phyloP scores from a whole-genome alignment of 2,113 vertebrate species.

The Pteruthius melanotis region DNA sequence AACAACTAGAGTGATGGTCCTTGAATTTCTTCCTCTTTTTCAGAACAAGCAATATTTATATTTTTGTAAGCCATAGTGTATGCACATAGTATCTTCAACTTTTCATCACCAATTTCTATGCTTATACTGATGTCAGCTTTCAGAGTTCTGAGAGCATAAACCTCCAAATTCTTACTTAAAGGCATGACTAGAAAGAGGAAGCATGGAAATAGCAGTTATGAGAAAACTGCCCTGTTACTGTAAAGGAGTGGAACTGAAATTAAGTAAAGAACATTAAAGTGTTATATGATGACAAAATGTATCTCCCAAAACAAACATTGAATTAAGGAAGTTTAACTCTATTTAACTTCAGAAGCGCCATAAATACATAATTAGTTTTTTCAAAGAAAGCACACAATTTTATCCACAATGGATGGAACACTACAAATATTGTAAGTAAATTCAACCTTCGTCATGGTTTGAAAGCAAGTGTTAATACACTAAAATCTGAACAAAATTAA shows the following conservation, averaged over 20 bases:
- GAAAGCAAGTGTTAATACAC: neutral
- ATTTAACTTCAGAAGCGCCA: neutral
- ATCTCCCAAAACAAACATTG: neutral
- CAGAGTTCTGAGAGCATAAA: neutral
- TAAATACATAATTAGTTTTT: neutral
- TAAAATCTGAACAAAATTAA: neutral
- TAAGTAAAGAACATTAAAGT: neutral
- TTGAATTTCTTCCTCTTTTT: neutral
- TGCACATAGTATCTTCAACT: neutral
- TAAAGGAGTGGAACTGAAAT: neutral
- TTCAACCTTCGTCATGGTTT: neutral
- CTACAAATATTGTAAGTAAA: neutral
- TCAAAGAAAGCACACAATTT: neutral
- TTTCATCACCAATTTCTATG: neutral
- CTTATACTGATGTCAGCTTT: neutral
- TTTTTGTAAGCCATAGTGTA: neutral
- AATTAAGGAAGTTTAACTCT: neutral
- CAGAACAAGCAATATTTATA: neutral
- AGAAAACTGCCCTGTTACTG: neutral
- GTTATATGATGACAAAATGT: neutral
- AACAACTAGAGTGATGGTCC: neutral
- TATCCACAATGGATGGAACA: neutral
- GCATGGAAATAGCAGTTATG: accelerated
- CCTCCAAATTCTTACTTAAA: neutral
- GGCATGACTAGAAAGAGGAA: neutral